phyloP scores from a whole-genome alignment of 2,797 vertebrate species.

The Chelon labrosus region DNA sequence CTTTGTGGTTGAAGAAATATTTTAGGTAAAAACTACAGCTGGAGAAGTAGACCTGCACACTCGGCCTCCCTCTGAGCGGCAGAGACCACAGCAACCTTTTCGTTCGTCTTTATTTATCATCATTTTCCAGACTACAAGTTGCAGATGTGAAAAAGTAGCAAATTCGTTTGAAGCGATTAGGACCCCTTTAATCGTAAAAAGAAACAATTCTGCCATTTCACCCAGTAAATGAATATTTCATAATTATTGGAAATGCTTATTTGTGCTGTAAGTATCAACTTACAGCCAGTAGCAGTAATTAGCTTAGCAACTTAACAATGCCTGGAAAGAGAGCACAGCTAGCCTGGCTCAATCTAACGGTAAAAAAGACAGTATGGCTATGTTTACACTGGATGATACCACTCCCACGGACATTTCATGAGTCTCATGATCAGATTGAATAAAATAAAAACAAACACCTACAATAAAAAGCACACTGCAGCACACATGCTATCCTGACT shows the following conservation, averaged over 20 bases:
- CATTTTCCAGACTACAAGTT: slow-evolving; percentile 8
- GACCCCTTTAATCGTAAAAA: no score
- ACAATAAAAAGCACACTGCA: no score
- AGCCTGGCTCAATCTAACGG: no score
- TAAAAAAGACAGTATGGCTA: no score
- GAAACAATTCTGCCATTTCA: neutral
- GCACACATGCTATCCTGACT: no score
- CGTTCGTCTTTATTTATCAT: slow-evolving; percentile 48
- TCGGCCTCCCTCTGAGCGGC: slow-evolving; percentile 48
- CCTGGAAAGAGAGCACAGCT: no score
- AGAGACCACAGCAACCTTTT: slow-evolving; percentile 28
- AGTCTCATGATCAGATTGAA: no score
- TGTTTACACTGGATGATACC: no score
- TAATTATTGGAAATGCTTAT: neutral
- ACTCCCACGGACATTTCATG: no score
- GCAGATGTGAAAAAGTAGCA: slow-evolving; percentile 15
- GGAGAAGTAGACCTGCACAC: slow-evolving; percentile 45
- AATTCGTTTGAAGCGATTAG: slow-evolving; percentile 8
- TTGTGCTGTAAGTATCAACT: neutral
- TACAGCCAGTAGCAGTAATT: neutral
- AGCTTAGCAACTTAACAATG: neutral
- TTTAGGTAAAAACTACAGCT: slow-evolving; percentile 56
- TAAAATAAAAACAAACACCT: no score
- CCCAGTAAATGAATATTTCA: neutral
- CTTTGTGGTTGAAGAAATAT: slow-evolving; percentile 56